Evolutionary conservation across 2,888 invertebrate genomes (phyloP).

Genomic region (Marasmarcha lunaedactyla): DNA sequence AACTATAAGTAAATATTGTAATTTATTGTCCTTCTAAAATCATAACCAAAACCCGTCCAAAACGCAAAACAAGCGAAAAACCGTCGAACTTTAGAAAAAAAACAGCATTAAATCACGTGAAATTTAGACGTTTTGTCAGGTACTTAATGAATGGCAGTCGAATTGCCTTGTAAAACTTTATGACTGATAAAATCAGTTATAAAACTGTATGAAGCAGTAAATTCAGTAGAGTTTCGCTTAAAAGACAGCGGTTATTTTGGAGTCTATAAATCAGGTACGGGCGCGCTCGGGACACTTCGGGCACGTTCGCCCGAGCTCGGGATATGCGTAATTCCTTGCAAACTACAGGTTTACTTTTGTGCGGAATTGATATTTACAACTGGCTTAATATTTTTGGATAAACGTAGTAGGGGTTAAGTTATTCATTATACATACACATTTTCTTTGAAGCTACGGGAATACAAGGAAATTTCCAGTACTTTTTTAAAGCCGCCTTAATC

Average conservation of each 20-base stretch:
- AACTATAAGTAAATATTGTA: no score
- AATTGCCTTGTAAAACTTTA: constrained; percentile 58
- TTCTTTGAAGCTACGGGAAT: no score
- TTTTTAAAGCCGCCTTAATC: no score
- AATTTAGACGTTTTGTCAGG: constrained; percentile 14
- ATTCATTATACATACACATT: no score
- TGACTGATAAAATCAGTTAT: constrained; percentile 65
- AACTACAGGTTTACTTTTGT: constrained; percentile 37
- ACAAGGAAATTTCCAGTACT: no score
- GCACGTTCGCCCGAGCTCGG: constrained; percentile 44
- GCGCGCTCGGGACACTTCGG: constrained; percentile 37
- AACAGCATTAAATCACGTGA: neutral
- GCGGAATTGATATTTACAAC: no score
- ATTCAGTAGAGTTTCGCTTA: constrained; percentile 38
- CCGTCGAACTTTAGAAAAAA: neutral
- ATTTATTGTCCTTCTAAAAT: no score
- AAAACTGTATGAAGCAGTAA: constrained; percentile 59
- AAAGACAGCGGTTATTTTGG: constrained; percentile 56
- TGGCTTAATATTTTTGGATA: no score
- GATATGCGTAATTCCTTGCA: constrained; percentile 49
- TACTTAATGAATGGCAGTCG: constrained; percentile 42
- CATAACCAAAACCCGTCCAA: no score
- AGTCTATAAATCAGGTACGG: constrained; percentile 56
- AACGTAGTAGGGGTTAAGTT: no score
- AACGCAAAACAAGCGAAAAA: neutral